Evolutionary conservation across 2,113 vertebrate genomes (phyloP).

Genomic region (Tautogolabrus adspersus): DNA sequence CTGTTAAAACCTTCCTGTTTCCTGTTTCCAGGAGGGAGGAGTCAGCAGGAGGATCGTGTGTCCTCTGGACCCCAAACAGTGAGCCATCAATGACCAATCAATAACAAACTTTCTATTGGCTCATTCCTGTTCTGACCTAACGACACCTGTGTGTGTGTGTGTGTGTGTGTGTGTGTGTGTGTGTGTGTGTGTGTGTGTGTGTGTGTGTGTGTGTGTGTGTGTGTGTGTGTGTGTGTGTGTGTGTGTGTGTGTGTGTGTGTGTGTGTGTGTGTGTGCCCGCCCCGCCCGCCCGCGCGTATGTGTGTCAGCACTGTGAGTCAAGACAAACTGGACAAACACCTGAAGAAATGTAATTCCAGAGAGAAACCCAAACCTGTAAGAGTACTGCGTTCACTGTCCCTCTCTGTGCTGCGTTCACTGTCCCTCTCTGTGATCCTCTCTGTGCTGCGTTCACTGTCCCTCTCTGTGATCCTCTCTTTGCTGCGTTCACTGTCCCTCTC

Average conservation of each 20-base stretch:
- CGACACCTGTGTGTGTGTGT: neutral
- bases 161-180: neutral
- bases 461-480: conserved; percentile 49
- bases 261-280: no score
- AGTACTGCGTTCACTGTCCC: neutral
- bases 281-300: no score
- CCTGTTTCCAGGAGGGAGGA: conserved; percentile 80
- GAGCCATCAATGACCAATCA: conserved; percentile 68
- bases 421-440: neutral
- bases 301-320: conserved; percentile 90
- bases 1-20: conserved; percentile 1
- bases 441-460: no score
- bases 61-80: conserved; percentile 97
- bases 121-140: no score
- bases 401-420: neutral
- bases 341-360: conserved; percentile 96
- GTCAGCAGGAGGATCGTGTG: conserved; percentile 88
- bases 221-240: neutral
- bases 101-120: neutral
- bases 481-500: no score
- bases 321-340: conserved; percentile 91
- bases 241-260: neutral
- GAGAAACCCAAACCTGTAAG: conserved; percentile 90
- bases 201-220: neutral
- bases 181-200: neutral